Evolutionary conservation across 2,113 vertebrate genomes (phyloP).

Genomic region (Puma concolor): DNA sequence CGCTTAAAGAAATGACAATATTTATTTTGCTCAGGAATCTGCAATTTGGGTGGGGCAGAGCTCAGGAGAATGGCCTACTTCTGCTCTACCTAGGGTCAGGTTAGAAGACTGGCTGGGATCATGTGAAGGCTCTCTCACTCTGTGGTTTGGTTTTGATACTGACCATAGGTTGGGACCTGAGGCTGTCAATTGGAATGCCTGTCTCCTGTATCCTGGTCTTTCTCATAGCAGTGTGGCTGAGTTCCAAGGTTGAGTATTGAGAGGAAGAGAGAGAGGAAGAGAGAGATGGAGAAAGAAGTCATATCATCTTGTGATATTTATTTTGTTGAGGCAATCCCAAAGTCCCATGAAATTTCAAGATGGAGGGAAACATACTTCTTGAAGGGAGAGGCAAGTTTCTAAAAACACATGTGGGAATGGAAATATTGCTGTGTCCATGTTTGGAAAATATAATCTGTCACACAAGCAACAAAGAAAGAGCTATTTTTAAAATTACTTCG

Average conservation of each 20-base stretch:
- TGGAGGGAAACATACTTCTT: neutral
- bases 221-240: neutral
- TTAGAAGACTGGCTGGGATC: neutral
- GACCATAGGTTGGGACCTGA: neutral
- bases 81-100: neutral
- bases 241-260: neutral
- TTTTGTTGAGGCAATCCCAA: neutral
- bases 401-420: neutral
- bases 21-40: neutral
- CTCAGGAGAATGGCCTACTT: neutral
- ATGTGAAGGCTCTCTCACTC: accelerated
- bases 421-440: neutral
- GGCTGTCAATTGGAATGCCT: accelerated
- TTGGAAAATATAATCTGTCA: neutral
- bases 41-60: neutral
- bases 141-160: neutral
- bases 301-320: neutral
- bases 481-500: neutral
- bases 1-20: neutral
- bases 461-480: neutral
- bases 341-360: neutral
- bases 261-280: too few relatives aligned
- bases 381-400: neutral
- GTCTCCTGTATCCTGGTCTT: neutral
- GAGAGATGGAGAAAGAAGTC: neutral